Evolutionary conservation across 2,797 vertebrate genomes (phyloP).

Genomic region (Anniella stebbinsi): DNA sequence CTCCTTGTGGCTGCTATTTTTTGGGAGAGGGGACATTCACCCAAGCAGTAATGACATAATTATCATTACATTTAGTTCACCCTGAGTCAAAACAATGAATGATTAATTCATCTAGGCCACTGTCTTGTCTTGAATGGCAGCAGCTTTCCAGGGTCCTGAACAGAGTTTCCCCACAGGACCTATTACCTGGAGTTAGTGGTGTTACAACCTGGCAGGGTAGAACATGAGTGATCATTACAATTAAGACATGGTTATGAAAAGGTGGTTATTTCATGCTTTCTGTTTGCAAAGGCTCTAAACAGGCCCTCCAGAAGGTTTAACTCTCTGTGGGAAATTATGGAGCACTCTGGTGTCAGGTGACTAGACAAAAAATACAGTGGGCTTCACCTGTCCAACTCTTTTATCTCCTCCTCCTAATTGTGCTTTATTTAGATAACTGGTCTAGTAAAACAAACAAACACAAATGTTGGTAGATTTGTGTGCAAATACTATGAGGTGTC

Average conservation of each 20-base stretch:
- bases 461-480: neutral
- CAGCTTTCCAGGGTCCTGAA: too few relatives aligned
- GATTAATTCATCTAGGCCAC: too few relatives aligned
- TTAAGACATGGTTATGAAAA: conserved; percentile 50
- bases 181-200: conserved; percentile 6
- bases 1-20: neutral
- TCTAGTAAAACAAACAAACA: neutral
- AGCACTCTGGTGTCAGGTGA: neutral
- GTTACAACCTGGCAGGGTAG: conserved; percentile 40
- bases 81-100: neutral
- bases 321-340: neutral
- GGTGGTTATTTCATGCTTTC: neutral
- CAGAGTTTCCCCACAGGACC: neutral
- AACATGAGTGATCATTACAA: conserved; percentile 42
- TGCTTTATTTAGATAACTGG: neutral
- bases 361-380: neutral
- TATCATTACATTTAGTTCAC: conserved; percentile 35
- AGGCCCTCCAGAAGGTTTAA: neutral
- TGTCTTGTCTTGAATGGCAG: neutral
- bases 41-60: neutral
- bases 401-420: neutral
- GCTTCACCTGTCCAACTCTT: neutral
- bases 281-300: neutral
- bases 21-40: neutral
- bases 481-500: neutral